phyloP scores from a whole-genome alignment of 1,140 invertebrate species.

The Nasonia longicornis region DNA sequence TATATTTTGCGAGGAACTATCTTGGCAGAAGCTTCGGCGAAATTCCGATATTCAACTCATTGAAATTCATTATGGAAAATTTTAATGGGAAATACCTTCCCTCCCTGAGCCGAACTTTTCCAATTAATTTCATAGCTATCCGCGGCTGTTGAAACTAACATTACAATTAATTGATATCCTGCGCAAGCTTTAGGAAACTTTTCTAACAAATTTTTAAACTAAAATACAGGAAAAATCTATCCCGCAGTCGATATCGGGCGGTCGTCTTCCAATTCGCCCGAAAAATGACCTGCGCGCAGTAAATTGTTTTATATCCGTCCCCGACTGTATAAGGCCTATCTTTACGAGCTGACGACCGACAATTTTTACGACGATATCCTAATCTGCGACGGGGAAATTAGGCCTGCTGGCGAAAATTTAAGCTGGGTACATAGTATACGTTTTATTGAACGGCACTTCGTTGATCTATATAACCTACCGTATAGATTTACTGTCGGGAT shows the following conservation, averaged over 20 bases:
- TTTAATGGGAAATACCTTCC: not conserved
- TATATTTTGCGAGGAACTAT: not conserved
- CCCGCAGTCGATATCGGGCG: not conserved
- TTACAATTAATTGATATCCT: not conserved
- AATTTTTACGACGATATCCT: no score
- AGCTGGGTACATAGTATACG: not conserved
- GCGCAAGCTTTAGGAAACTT: not conserved
- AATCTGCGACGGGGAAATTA: not conserved
- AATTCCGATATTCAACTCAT: not conserved
- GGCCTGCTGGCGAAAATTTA: not conserved
- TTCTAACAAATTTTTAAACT: not conserved
- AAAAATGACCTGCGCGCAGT: not conserved
- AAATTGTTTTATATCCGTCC: no score
- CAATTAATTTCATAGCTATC: not conserved
- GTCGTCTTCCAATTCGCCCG: not conserved
- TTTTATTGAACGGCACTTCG: conserved; percentile 15
- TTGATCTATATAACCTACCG: not conserved
- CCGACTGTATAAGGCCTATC: no score
- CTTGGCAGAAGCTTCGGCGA: not conserved
- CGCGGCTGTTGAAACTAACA: no score
- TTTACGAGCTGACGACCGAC: no score
- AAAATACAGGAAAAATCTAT: not conserved
- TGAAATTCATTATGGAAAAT: not conserved
- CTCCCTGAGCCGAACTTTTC: not conserved
- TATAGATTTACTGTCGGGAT: conserved; percentile 36